Percentiles rank a stretch among this genome's conserved stretches.
Conservation (phyloP, 2,113 vertebrate species). For the Physeter macrocephalus region DNA sequence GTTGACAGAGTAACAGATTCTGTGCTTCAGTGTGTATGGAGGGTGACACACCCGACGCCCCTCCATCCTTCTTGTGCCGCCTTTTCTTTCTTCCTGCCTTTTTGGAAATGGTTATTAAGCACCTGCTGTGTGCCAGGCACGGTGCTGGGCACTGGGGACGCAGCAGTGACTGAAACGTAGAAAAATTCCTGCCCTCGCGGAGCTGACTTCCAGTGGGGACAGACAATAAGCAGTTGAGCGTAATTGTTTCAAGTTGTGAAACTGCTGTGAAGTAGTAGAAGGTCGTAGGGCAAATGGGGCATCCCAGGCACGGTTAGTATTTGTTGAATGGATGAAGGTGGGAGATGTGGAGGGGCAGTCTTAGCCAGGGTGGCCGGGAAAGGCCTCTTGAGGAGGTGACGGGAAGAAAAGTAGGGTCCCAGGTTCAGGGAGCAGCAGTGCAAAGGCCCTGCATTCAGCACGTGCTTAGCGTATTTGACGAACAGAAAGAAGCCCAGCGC, state of each 20-base stretch:
- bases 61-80: fast-evolving
- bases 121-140: not conserved
- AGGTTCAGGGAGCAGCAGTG: not conserved
- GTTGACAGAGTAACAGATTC: not conserved
- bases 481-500: not conserved
- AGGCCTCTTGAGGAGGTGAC: not conserved
- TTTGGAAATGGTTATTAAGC: not conserved
- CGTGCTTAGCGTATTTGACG: not conserved
- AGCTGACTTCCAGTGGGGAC: not conserved
- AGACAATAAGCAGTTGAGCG: not conserved
- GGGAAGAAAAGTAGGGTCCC: not conserved
- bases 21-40: fast-evolving
- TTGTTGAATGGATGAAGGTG: not conserved
- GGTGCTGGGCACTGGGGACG: not conserved
- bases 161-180: not conserved
- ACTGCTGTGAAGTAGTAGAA: not conserved
- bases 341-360: not conserved
- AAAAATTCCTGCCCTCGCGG: not conserved
- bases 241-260: not conserved
- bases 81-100: not conserved
- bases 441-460: not conserved
- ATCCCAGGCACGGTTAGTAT: not conserved
- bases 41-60: not conserved
- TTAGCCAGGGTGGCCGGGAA: too few species aligned
- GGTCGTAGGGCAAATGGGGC: fast-evolving